These are phyloP conservation scores for Petrolisthes manimaculis DNA, from an alignment of 2,888 invertebrate genomes.

Conservation along the genomic window DNA sequence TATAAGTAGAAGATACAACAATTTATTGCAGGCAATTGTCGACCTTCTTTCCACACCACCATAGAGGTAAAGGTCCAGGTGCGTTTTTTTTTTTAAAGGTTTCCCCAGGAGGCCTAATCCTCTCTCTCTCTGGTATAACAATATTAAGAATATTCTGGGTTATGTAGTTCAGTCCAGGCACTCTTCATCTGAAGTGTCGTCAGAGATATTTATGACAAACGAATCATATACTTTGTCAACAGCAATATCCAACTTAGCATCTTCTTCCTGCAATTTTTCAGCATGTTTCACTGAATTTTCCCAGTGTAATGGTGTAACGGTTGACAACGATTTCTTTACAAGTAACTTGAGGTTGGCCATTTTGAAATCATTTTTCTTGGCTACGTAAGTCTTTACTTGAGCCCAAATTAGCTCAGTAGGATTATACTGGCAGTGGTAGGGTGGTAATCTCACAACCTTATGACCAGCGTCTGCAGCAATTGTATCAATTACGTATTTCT, in stretches of 20 bases:
- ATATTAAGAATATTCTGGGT: not conserved
- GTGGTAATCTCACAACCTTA: not conserved
- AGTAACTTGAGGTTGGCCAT: conserved; percentile 19
- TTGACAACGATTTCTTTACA: conserved; percentile 13
- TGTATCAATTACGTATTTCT: too few species aligned
- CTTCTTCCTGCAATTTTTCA: too few species aligned
- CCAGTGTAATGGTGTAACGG: not conserved
- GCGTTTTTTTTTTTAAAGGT: not conserved
- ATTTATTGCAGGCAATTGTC: not conserved
- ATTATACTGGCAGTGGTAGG: conserved; percentile 31
- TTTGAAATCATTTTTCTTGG: too few species aligned
- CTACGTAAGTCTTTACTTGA: not conserved
- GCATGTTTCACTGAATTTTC: too few species aligned
- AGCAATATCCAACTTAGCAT: too few species aligned
- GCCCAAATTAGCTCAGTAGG: conserved; percentile 21
- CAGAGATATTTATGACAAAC: too few species aligned
- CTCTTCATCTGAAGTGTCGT: too few species aligned
- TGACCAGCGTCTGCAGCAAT: conserved; percentile 24
- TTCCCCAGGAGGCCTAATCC: not conserved
- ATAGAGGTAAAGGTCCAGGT: not conserved
- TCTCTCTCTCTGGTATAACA: not conserved
- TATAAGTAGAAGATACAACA: not conserved
- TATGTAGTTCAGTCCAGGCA: not conserved
- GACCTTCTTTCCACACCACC: not conserved
- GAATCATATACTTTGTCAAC: too few species aligned